Base-by-base conservation (phyloP, 64 coral and sea anemone species). In the Orbicella faveolata region DNA sequence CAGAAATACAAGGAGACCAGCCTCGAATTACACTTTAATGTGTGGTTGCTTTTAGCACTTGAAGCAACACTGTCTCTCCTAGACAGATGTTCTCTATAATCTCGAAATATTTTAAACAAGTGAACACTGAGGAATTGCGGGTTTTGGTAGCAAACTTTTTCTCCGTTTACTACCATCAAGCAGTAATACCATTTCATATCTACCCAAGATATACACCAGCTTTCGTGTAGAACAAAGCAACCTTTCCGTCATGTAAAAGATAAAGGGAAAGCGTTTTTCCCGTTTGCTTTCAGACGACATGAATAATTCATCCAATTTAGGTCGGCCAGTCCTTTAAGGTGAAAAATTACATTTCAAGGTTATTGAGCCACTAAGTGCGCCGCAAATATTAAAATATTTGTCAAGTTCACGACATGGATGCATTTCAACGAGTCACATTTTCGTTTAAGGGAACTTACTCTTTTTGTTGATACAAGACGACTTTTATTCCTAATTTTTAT, bases 291-390 rank as follows among this genome's bases (percentile, higher is more conserved):
- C 19, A 16, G 44, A 52, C 55, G 10, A 14, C 82, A 72, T 85
- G 34, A 85, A 85, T 85, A 48, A 85, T 85, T 41, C 82, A 85
- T 85, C 48, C 23, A 15, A 72, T 85, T 52, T 70, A 37, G 82
- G 61, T 66, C 23, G 67, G 25, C 11, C 67, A 25, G 33, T 66
- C 61, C 62, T 83, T 83, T 67, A 25, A 53, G n/a, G 82, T 20
- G 23, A 13, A 73, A 85, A 85, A 73, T 16, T 73, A 13, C 41
- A n/a, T 84, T 85, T 73, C 61, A 83, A 37, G 62, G 80, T 66
- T 83, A 83, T 83, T 83, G 80, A 48, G 35, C 63, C 15, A 17
- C 61, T 83, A 39, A 44, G 62, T 67, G 36, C 8, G 16, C 1
- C 9, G 61, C 10, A 63, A 63, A 67, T 36, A 36, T 10, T 66